Evolutionary conservation across 2,113 vertebrate genomes (phyloP).

Genomic region (Laterallus jamaicensis): DNA sequence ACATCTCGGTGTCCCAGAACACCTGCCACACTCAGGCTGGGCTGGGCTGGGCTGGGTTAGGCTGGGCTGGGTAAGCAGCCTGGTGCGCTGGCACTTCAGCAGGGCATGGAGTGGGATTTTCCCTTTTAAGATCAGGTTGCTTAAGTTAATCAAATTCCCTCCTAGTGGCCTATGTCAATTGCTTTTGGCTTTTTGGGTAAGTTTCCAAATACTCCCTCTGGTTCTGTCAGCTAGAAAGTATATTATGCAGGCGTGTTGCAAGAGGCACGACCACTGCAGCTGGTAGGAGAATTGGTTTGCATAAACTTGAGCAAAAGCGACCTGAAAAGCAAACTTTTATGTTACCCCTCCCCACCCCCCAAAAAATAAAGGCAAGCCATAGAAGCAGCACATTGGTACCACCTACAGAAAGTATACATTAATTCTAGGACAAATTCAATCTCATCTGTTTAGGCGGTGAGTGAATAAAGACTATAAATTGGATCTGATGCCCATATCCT

Average conservation of each 20-base stretch:
- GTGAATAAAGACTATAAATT: not conserved
- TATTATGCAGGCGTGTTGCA: not conserved
- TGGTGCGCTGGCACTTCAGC: not conserved
- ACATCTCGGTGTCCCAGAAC: not conserved
- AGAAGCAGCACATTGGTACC: not conserved
- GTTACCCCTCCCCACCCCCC: not conserved
- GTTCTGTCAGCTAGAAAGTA: not conserved
- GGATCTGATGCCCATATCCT: not conserved
- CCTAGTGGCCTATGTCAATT: not conserved
- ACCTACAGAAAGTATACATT: not conserved
- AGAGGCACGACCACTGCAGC: not conserved
- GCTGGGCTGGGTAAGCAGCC: not conserved
- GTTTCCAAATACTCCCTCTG: not conserved
- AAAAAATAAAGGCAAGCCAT: not conserved
- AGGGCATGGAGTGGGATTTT: not conserved
- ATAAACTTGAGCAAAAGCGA: not conserved
- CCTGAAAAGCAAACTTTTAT: not conserved
- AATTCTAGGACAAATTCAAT: not conserved
- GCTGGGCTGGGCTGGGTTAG: not conserved
- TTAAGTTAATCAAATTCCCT: not conserved
- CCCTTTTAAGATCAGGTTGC: not conserved
- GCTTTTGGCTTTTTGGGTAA: not conserved
- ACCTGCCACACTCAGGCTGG: accelerated
- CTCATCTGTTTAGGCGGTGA: not conserved
- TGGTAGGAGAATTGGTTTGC: not conserved